Percentiles rank a stretch among this genome's conserved stretches.
phyloP scores from a whole-genome alignment of 2,797 vertebrate species.

The Ispidina lecontei region DNA sequence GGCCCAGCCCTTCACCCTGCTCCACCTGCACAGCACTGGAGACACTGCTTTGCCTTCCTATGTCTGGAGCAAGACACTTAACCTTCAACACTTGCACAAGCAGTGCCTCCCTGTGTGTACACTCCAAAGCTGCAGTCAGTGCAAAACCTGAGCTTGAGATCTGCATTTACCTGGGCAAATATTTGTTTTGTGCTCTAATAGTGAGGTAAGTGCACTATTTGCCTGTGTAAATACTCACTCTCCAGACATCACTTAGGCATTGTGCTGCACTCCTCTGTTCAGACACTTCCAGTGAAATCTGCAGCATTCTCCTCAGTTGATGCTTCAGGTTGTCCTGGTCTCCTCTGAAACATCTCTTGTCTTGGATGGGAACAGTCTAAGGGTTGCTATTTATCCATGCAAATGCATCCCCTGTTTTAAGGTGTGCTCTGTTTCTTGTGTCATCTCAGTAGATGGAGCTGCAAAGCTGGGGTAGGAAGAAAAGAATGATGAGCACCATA shows the following conservation, averaged over 20 bases:
- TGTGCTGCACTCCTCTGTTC: not conserved
- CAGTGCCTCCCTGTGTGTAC: not conserved
- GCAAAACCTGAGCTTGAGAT: not conserved
- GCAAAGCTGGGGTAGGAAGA: not conserved
- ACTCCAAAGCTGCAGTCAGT: not conserved
- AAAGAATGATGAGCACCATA: not conserved
- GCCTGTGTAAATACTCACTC: constrained; percentile 25
- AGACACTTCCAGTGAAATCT: not conserved
- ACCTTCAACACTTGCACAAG: accelerated
- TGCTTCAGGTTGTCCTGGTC: not conserved
- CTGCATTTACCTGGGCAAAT: constrained; percentile 36
- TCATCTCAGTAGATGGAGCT: not conserved
- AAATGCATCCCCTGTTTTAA: not conserved
- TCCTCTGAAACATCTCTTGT: not conserved
- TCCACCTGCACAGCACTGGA: accelerated
- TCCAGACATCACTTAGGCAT: constrained; percentile 14
- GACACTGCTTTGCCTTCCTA: not conserved
- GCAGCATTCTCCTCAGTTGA: not conserved
- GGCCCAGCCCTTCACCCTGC: not conserved
- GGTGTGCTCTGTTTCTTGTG: not conserved
- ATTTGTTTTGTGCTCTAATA: constrained; percentile 39
- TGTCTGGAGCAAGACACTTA: not conserved
- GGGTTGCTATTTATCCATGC: not conserved
- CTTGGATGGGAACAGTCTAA: not conserved
- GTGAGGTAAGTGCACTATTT: not conserved